A percentile compares a stretch with the other conserved stretches of the same genome.
phyloP scores from a whole-genome alignment of 2,797 vertebrate species.

The Peromyscus nudipes region DNA sequence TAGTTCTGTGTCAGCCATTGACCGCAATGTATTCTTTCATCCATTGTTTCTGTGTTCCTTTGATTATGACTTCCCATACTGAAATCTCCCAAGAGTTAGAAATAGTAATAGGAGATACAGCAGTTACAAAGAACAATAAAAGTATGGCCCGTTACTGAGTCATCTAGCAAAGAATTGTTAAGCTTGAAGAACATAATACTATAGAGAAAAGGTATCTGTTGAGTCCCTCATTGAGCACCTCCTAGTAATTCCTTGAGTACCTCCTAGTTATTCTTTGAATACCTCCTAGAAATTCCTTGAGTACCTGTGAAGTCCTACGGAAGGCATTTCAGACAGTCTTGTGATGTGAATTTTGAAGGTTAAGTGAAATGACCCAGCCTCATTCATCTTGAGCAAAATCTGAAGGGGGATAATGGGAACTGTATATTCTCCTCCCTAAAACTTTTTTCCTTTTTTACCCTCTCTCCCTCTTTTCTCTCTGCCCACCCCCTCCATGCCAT shows the following conservation, averaged over 20 bases:
- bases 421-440: background rate
- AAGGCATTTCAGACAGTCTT: background rate
- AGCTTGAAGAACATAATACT: background rate
- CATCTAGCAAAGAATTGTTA: background rate
- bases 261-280: too few species aligned
- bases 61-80: background rate
- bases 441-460: rapidly evolving
- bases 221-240: background rate
- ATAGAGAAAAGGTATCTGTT: background rate
- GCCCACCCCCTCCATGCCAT: background rate
- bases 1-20: background rate
- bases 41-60: background rate
- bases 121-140: background rate
- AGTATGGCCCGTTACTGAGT: background rate
- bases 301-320: background rate
- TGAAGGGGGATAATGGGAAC: background rate
- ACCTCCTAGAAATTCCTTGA: background rate
- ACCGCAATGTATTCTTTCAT: background rate
- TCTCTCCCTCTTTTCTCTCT: background rate
- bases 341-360: background rate
- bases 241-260: background rate
- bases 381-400: background rate
- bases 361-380: background rate
- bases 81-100: background rate
- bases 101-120: background rate